Percentiles rank a stretch among this genome's conserved stretches.
These are phyloP conservation scores for Oenanthe oenanthe DNA, from an alignment of 2,113 vertebrate genomes.

Conservation along the genomic window DNA sequence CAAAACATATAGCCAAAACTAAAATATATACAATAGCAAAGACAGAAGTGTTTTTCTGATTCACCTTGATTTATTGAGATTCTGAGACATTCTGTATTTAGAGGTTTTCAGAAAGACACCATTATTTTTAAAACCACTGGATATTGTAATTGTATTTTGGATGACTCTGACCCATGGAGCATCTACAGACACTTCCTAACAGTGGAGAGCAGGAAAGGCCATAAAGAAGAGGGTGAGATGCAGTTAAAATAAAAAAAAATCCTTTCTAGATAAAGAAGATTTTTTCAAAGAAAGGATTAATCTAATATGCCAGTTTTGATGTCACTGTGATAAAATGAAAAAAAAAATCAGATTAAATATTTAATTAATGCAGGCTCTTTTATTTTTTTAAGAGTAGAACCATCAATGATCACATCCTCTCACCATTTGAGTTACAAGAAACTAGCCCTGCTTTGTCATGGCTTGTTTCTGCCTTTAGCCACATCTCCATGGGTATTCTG, in stretches of 20 bases:
- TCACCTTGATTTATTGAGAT: not conserved
- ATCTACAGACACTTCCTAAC: not conserved
- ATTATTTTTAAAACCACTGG: not conserved
- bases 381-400: not conserved
- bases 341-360: not conserved
- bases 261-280: not conserved
- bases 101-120: not conserved
- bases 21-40: not conserved
- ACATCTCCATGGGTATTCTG: not conserved
- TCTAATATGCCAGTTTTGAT: not conserved
- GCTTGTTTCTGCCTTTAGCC: not conserved
- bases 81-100: not conserved
- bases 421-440: not conserved
- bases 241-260: not conserved
- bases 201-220: not conserved
- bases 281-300: not conserved
- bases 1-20: not conserved
- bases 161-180: not conserved
- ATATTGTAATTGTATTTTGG: not conserved
- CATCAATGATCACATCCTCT: not conserved
- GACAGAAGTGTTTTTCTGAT: not conserved
- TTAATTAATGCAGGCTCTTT: not conserved
- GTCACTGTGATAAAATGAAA: not conserved
- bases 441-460: fast-evolving
- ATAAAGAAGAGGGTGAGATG: not conserved